Evolutionary conservation across 2,797 vertebrate species (phyloP).

Genomic region (Cossypha niveicapilla): DNA sequence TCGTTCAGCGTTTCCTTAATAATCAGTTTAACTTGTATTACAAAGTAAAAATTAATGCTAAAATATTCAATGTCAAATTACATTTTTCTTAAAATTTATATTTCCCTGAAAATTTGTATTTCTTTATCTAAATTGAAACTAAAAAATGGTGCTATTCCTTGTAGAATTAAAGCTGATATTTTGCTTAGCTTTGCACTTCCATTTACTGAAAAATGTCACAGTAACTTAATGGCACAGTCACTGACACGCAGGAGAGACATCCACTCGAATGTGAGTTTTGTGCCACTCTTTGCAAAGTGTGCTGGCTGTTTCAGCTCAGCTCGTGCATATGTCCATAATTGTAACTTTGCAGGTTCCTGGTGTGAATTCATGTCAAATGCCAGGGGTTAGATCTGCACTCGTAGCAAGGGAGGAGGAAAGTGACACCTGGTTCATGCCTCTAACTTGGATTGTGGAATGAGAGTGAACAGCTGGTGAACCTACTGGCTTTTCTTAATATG

Average conservation of each 20-base stretch:
- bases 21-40: background rate
- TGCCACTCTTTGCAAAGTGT: background rate
- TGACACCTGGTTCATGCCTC: background rate
- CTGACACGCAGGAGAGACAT: background rate
- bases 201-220: background rate
- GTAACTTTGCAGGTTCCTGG: background rate
- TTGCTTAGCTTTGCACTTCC: background rate
- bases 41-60: background rate
- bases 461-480: background rate
- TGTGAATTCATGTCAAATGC: background rate
- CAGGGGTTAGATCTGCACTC: background rate
- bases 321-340: background rate
- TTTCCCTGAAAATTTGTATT: background rate
- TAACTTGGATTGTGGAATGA: background rate
- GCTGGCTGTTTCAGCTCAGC: background rate
- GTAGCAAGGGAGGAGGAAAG: background rate
- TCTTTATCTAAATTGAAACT: background rate
- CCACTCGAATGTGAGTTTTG: accelerated
- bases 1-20: background rate
- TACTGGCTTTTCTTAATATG: background rate
- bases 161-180: background rate
- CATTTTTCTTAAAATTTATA: background rate
- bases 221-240: background rate
- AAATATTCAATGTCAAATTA: background rate
- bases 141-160: background rate